phyloP scores from a whole-genome alignment of 2,888 invertebrate genomes.

The Nemotelus pantherinus region DNA sequence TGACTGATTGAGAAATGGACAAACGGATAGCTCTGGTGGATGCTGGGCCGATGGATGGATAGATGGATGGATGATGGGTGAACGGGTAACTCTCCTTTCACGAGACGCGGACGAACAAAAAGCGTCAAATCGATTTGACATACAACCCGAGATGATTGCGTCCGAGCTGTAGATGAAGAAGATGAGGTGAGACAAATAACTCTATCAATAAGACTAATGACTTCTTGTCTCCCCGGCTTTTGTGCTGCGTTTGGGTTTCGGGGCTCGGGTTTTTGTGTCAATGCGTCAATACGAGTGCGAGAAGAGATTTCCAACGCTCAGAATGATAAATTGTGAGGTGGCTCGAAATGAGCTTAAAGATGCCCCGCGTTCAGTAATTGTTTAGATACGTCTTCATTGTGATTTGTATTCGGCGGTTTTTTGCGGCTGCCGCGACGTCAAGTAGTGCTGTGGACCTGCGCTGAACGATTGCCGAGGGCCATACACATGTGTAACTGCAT shows the following conservation, averaged over 20 bases:
- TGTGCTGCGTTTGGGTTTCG: constrained; percentile 11
- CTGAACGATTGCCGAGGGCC: no score
- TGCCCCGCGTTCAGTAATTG: constrained; percentile 37
- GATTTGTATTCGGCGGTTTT: constrained; percentile 5
- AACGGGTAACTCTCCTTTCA: constrained; percentile 32
- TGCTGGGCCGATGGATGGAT: constrained; percentile 9
- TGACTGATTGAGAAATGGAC: constrained; percentile 32
- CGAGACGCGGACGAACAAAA: constrained; percentile 46
- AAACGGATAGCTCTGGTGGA: neutral
- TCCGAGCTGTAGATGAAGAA: constrained; percentile 36
- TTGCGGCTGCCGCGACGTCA: neutral
- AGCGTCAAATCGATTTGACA: constrained; percentile 52
- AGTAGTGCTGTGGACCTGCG: neutral
- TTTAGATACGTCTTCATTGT: constrained; percentile 39
- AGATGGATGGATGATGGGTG: constrained; percentile 25
- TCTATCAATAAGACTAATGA: constrained; percentile 51
- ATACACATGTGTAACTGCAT: no score
- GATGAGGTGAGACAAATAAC: constrained; percentile 51
- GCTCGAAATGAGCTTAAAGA: constrained; percentile 32
- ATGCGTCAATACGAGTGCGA: constrained; percentile 43
- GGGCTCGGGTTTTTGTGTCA: constrained; percentile 30
- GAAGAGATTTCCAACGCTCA: constrained; percentile 37
- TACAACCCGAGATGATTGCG: constrained; percentile 49
- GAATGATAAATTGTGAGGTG: constrained; percentile 43
- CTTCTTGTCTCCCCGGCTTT: constrained; percentile 43